Percentiles rank a stretch among this genome's conserved stretches.
Evolutionary conservation across 2,797 vertebrate genomes (phyloP).

Genomic region (Iguana delicatissima): DNA sequence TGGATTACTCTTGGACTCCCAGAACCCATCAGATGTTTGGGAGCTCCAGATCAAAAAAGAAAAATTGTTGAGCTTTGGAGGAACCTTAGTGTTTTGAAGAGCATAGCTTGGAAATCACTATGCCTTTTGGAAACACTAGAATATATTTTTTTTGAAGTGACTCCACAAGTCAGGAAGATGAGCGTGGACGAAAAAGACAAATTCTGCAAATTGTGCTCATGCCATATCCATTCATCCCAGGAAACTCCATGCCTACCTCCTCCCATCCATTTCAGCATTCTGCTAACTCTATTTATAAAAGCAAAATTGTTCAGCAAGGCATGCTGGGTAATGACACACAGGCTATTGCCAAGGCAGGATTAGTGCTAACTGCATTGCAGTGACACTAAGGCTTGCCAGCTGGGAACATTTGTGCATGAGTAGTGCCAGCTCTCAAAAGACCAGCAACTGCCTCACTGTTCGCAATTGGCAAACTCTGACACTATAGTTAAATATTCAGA

Average conservation of each 20-base stretch:
- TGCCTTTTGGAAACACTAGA: neutral
- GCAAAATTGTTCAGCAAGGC: slow-evolving; percentile 54
- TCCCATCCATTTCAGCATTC: slow-evolving; percentile 29
- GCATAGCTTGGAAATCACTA: neutral
- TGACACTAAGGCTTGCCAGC: slow-evolving; percentile 53
- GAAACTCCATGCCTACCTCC: slow-evolving; percentile 5
- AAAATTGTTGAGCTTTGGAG: neutral
- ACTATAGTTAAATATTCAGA: neutral
- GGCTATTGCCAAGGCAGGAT: slow-evolving; percentile 55
- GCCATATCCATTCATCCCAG: neutral
- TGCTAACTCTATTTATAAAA: slow-evolving; percentile 70
- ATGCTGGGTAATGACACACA: slow-evolving; percentile 7
- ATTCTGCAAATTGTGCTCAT: neutral
- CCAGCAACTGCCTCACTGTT: neutral
- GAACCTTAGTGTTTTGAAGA: neutral
- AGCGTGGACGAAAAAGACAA: no score
- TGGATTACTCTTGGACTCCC: no score
- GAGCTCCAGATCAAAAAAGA: no score
- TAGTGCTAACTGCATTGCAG: slow-evolving; percentile 53
- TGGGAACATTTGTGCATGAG: neutral
- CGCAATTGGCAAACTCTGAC: neutral
- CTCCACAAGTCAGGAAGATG: neutral
- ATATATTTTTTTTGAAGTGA: neutral
- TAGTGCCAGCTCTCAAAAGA: slow-evolving; percentile 37
- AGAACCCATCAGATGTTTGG: no score